phyloP scores from a whole-genome alignment of 2,888 invertebrate genomes.

The Stictocephala bisonia region DNA sequence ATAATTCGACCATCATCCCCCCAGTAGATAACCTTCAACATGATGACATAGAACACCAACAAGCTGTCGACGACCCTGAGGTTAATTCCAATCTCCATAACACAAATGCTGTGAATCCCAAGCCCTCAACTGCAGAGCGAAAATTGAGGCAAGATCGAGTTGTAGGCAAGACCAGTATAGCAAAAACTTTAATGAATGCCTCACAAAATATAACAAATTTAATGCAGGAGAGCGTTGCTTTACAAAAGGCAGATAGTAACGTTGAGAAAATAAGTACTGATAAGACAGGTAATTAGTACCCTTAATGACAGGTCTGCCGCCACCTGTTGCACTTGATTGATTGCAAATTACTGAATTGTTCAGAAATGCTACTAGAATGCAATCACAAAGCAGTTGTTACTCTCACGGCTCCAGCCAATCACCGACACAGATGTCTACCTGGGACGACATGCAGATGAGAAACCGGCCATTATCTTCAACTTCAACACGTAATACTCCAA shows the following conservation, averaged over 20 bases:
- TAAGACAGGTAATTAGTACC: constrained; percentile 6
- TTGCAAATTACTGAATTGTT: not conserved
- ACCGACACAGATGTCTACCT: not conserved
- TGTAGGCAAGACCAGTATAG: constrained; percentile 1
- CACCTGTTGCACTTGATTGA: not conserved
- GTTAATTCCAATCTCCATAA: too few species aligned
- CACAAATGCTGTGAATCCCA: not conserved
- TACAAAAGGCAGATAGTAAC: constrained; percentile 10
- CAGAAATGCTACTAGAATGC: not conserved
- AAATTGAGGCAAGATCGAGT: constrained; percentile 6
- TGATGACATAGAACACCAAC: not conserved
- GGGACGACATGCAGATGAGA: not conserved
- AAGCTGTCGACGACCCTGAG: not conserved
- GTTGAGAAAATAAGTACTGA: not conserved
- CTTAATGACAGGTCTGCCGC: constrained; percentile 14
- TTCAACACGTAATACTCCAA: not conserved
- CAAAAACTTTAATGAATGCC: not conserved
- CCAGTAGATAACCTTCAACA: not conserved
- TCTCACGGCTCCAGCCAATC: not conserved
- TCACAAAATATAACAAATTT: constrained; percentile 20
- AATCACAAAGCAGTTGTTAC: not conserved
- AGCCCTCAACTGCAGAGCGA: not conserved
- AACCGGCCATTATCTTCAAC: not conserved
- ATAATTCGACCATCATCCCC: constrained; percentile 8
- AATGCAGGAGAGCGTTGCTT: constrained; percentile 8